phyloP scores from a whole-genome alignment of 2,797 vertebrate species.

The Cyprinella venusta region DNA sequence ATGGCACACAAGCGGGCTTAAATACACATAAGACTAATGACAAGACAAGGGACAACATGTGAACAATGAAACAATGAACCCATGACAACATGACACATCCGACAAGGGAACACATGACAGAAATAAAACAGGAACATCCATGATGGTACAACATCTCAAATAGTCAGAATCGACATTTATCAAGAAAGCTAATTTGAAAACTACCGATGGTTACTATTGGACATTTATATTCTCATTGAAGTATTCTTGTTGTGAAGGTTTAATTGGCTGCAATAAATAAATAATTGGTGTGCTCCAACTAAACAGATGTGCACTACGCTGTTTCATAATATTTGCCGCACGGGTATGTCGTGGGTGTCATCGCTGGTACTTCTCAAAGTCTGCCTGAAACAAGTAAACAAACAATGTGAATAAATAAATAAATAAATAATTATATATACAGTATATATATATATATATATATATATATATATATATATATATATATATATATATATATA shows the following conservation, averaged over 20 bases:
- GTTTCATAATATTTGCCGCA: constrained; percentile 72
- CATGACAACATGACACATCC: too few relatives aligned
- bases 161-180: background rate
- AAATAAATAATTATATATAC: too few relatives aligned
- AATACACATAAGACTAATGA: too few relatives aligned
- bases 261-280: constrained; percentile 84
- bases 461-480: too few relatives aligned
- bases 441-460: constrained; percentile 50
- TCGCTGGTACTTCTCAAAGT: constrained; percentile 58
- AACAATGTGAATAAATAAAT: constrained; percentile 34
- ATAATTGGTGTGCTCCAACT: constrained; percentile 77
- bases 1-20: too few relatives aligned
- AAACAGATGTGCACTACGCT: constrained; percentile 77
- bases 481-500: constrained; percentile 27
- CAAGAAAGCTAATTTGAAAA: background rate
- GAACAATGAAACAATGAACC: too few relatives aligned
- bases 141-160: background rate
- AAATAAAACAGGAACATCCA: too few relatives aligned
- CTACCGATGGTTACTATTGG: constrained; percentile 70
- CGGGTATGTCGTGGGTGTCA: constrained; percentile 72
- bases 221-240: constrained; percentile 84
- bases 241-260: constrained; percentile 81
- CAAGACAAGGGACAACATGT: too few relatives aligned
- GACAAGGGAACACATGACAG: too few relatives aligned
- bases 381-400: constrained; percentile 27